Evolutionary conservation across 2,888 invertebrate genomes (phyloP), one percentile per base, ranked within the genome.

Genomic region (Trissolcus japonicus): DNA sequence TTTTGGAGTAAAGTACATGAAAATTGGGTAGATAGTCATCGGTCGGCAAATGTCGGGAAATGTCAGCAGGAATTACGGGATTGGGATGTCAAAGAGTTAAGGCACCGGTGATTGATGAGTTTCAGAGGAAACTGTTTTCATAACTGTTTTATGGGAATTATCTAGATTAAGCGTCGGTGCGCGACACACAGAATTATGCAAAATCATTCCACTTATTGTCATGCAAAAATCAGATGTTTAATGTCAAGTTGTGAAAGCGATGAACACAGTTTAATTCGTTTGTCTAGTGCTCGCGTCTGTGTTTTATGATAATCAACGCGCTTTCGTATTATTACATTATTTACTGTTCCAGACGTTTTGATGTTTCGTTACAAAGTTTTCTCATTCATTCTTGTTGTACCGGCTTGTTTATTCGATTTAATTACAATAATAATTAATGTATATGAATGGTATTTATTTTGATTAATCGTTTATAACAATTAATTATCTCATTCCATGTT

Each of bases 11-110:
- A 1, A 73, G 62, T 74, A 62, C 67, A 74, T 67, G 74, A 74
- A 61, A 74, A 67, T 74, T 74, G 66, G 67, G 61, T 61, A 67
- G 74, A 74, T 67, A n/a, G 56, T 53, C 61, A 74, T 74, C 74
- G 17, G 61, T 19, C 11, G 67, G 62, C 16, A 61, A 74, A 74
- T 40, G 66, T 50, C 14, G 25, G 51, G 21, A 46, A 67, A 56
- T 66, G 73, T 66, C 73, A 61, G 51, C 50, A 35, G 56, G 66
- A 66, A 73, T 73, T 73, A 73, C 66, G 61, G 56, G 60, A 66
- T 66, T 73, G 66, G 61, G 61, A 66, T 66, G 66, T 73, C 73
- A 66, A 73, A 66, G 66, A 73, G 73, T 73, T 73, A 66, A 66
- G 60, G 65, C 65, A n/a, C 59, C 21, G 41, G 55, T 73, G 73